Evolutionary conservation across 1,140 invertebrate species (phyloP).

Genomic region (Cyclargus thomasi): DNA sequence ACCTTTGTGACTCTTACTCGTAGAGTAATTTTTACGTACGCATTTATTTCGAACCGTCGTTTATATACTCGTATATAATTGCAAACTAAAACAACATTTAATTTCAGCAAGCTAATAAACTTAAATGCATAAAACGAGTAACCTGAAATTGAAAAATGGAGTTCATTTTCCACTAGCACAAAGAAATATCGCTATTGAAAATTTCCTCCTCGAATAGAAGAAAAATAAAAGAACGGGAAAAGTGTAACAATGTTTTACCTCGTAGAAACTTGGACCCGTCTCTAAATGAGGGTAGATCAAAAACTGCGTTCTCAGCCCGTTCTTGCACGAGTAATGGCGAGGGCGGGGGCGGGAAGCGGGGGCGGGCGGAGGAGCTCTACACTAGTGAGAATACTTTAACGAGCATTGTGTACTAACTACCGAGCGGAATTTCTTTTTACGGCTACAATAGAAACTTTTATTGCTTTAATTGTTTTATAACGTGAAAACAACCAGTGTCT

Average conservation of each 20-base stretch:
- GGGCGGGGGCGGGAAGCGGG: neutral
- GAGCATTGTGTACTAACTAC: constrained; percentile 14
- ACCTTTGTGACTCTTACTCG: neutral
- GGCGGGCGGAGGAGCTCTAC: neutral
- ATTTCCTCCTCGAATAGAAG: neutral
- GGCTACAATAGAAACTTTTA: constrained; percentile 12
- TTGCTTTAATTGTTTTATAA: constrained; percentile 15
- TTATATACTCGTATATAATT: too few relatives aligned
- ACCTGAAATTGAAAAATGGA: neutral
- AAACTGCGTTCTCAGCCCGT: constrained; percentile 15
- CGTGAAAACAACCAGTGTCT: neutral
- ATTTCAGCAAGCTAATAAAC: neutral
- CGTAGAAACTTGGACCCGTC: constrained; percentile 7
- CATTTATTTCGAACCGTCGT: neutral
- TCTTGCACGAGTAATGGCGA: constrained; percentile 2
- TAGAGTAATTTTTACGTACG: neutral
- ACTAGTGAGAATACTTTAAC: constrained; percentile 14
- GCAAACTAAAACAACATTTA: neutral
- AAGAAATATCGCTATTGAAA: constrained; percentile 11
- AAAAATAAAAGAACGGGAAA: constrained; percentile 6
- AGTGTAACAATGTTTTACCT: constrained; percentile 11
- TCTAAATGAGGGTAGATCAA: constrained; percentile 14
- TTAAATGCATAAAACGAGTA: neutral
- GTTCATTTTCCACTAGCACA: neutral
- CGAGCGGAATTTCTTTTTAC: constrained; percentile 14